phyloP scores from a whole-genome alignment of 1,140 invertebrate species.

The Paracyclopina nana region DNA sequence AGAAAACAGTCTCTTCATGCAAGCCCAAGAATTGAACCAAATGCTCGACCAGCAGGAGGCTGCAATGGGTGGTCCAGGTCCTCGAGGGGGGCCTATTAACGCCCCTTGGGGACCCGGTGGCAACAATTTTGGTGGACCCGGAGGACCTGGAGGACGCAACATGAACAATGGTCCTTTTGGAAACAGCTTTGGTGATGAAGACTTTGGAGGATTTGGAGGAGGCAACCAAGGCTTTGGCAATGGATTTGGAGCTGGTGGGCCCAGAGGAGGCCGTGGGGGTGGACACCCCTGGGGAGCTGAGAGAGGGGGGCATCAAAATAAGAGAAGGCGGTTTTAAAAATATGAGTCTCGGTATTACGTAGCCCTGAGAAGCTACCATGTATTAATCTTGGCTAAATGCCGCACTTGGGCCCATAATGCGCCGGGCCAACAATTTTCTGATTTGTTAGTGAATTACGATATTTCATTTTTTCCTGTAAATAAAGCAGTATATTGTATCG shows the following conservation, averaged over 20 bases:
- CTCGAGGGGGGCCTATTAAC: background rate
- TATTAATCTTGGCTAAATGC: too few species aligned
- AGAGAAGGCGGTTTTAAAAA: constrained; percentile 2
- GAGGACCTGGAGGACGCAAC: background rate
- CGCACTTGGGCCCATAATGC: too few species aligned
- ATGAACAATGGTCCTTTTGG: background rate
- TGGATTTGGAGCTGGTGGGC: background rate
- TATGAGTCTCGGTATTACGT: too few species aligned
- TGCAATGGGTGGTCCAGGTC: background rate
- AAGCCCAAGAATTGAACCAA: constrained; percentile 9
- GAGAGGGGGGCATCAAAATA: background rate
- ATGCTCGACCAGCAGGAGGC: constrained; percentile 6
- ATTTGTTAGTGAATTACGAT: too few species aligned
- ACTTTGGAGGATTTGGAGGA: background rate
- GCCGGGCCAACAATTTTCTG: too few species aligned
- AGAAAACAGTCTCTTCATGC: constrained; percentile 12
- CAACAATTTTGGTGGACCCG: background rate
- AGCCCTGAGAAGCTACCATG: too few species aligned
- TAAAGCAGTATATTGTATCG: too few species aligned
- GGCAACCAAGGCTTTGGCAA: background rate
- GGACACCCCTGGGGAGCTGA: background rate
- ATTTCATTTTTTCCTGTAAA: too few species aligned
- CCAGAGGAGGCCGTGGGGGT: background rate
- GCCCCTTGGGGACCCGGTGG: background rate
- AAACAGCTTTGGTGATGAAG: background rate